Evolutionary conservation across 2,113 vertebrate genomes (phyloP).

Genomic region (Sylvietta virens): DNA sequence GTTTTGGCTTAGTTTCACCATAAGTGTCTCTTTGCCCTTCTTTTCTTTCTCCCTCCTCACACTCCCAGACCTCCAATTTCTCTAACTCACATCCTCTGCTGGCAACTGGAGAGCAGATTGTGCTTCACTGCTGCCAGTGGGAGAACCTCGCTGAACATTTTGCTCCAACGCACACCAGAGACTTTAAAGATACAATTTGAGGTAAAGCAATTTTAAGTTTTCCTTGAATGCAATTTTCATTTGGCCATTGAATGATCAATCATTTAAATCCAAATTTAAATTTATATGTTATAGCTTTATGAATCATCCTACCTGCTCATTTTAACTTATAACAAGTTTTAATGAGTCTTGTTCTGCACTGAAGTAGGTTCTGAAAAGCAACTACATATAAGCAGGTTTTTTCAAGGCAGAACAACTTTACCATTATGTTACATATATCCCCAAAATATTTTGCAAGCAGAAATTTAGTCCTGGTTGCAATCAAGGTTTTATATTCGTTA

Average conservation of each 20-base stretch:
- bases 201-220: not conserved
- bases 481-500: not conserved
- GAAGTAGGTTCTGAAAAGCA: not conserved
- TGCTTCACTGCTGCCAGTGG: not conserved
- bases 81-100: not conserved
- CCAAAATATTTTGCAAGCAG: not conserved
- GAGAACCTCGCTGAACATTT: not conserved
- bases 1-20: not conserved
- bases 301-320: not conserved
- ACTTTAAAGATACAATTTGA: not conserved
- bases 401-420: not conserved
- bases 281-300: not conserved
- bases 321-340: not conserved
- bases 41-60: not conserved
- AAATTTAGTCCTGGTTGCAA: not conserved
- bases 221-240: not conserved
- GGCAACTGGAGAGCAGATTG: not conserved
- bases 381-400: not conserved
- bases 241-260: not conserved
- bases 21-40: not conserved
- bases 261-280: not conserved
- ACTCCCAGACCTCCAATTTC: not conserved
- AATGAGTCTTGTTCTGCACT: not conserved
- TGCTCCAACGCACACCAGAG: fast-evolving
- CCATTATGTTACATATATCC: not conserved